phyloP scores from a whole-genome alignment of 2,113 vertebrate species.

The Meriones unguiculatus region DNA sequence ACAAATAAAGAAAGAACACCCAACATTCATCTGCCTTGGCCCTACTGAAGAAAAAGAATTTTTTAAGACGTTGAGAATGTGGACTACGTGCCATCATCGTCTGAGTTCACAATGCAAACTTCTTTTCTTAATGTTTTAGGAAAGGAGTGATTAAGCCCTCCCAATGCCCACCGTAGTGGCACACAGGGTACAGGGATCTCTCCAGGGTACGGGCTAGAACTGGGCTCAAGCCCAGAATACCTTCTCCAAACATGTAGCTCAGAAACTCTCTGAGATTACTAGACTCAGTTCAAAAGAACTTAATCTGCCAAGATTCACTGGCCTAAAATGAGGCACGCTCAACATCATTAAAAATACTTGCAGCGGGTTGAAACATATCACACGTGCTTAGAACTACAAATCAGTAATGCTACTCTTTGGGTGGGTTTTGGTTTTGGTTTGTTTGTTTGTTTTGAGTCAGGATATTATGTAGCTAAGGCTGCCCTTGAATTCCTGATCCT shows the following conservation, averaged over 20 bases:
- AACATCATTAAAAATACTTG: neutral
- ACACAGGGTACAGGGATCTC: neutral
- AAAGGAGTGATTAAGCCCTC: neutral
- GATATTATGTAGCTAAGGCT: neutral
- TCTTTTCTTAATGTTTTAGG: slow-evolving; percentile 10
- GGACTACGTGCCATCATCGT: neutral
- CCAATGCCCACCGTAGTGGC: neutral
- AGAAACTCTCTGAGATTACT: neutral
- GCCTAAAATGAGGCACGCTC: neutral
- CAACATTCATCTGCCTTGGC: neutral
- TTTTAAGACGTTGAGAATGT: slow-evolving; percentile 42
- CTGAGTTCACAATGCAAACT: neutral
- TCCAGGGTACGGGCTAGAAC: neutral
- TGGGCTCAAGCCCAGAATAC: neutral
- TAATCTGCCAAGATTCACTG: neutral
- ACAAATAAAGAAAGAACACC: neutral
- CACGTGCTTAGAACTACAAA: neutral
- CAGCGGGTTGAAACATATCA: neutral
- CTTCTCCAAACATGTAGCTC: neutral
- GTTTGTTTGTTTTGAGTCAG: neutral
- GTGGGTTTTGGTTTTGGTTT: neutral
- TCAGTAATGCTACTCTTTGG: neutral
- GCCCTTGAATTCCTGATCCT: neutral
- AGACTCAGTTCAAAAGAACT: neutral
- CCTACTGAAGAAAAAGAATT: neutral